Evolutionary conservation across 37 sponge, comb jelly and placozoan genomes (phyloP).

Genomic region (Chondrilla cf. caribensis): DNA sequence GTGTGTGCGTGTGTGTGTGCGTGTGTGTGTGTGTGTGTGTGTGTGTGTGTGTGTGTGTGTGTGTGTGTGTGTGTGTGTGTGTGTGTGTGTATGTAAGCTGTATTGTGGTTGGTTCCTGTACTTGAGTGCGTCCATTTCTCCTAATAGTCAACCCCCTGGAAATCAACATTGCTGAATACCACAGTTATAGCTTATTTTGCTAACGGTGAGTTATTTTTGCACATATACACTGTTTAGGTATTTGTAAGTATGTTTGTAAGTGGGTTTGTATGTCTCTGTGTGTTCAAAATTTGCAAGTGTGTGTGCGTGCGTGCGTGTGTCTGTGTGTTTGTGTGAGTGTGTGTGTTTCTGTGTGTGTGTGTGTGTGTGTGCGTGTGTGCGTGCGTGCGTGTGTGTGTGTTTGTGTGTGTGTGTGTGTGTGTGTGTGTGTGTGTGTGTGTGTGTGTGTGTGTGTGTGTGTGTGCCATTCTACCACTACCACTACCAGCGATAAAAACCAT

Average conservation of each 20-base stretch:
- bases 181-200: too few relatives aligned
- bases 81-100: too few relatives aligned
- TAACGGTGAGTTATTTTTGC: too few relatives aligned
- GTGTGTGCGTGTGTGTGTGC: slow-evolving; percentile 1
- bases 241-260: neutral
- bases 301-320: slow-evolving; percentile 4
- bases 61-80: slow-evolving; percentile 19
- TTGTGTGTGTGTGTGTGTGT: slow-evolving; percentile 15
- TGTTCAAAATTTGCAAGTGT: too few relatives aligned
- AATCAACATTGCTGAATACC: too few relatives aligned
- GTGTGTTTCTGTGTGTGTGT: neutral
- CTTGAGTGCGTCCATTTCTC: too few relatives aligned
- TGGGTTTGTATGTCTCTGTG: neutral
- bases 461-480: neutral
- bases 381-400: slow-evolving; percentile 8
- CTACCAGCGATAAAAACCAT: too few relatives aligned
- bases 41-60: slow-evolving; percentile 21
- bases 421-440: slow-evolving; percentile 17
- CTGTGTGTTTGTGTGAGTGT: neutral
- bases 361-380: slow-evolving; percentile 12
- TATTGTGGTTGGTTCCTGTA: too few relatives aligned
- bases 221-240: neutral
- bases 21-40: slow-evolving; percentile 19
- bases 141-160: too few relatives aligned
- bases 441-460: slow-evolving; percentile 14